Evolutionary conservation across 35 echinoderm and acorn worm species (phyloP), one percentile per base, ranked within the genome.

Genomic region (Diadema setosum): DNA sequence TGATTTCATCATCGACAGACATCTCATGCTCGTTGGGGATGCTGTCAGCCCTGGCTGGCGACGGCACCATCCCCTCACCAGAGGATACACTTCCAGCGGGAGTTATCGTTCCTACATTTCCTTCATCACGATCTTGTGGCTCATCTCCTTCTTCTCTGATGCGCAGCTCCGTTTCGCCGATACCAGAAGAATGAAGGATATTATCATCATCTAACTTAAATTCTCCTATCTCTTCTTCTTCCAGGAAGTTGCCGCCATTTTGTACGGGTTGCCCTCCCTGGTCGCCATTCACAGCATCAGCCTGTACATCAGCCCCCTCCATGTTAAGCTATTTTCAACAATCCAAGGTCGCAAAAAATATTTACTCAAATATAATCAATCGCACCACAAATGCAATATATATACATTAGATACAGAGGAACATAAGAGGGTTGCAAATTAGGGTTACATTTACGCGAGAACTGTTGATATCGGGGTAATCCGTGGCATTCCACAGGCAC

Each of bases 1-100:
- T 78, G 37, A 78, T 78, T 41, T 78, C 73, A 41, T 78, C 73
- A 78, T 78, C 73, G 44, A 78, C 37, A 26, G 63, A 67, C 63
- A 67, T 78, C 40, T 78, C 73, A 21, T 36, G 73, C 73, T 78
- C 73, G 44, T 9, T 2, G 25, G 73, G 35, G 73, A 67, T 67
- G 63, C 63, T 67, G 16, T 29, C 34, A 39, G 73, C 35, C 37
- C 73, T 78, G 24, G 73, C 73, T 21, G 73, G 21, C 15, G 40
- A 44, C 24, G 73, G 24, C 34, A 24, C 30, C 73, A 41, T 44
- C 33, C 73, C 73, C 37, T 78, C 73, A 78, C 33, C 73, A 26
- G 73, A 44, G 33, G 73, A 78, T 14, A 78, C 20, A 41, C 73
- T 78, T 25, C 40, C 73, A 32, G 23, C 73, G 24, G 73, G 73